Evolutionary conservation across 1,140 invertebrate genomes (phyloP).

Genomic region (Cyphomyrmex costatus): DNA sequence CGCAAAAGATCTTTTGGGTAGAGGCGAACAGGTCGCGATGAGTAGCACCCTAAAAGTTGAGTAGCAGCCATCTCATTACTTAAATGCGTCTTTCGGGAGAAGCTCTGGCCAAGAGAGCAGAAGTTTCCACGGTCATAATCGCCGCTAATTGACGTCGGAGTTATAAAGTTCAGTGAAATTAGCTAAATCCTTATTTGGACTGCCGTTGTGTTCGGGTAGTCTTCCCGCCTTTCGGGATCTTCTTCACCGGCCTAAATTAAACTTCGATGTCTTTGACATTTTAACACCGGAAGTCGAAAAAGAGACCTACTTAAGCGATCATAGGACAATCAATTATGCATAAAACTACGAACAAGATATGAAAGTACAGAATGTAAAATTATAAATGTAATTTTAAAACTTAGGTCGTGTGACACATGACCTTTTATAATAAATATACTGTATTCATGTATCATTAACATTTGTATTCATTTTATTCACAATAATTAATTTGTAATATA

Average conservation of each 20-base stretch:
- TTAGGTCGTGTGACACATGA: neutral
- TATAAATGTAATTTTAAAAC: neutral
- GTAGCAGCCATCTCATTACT: constrained; percentile 83
- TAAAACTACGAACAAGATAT: neutral
- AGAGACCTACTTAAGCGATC: neutral
- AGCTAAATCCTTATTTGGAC: constrained; percentile 83
- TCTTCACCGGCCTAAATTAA: constrained; percentile 68
- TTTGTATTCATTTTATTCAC: constrained; percentile 12
- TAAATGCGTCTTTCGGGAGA: constrained; percentile 81
- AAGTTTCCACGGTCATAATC: constrained; percentile 85
- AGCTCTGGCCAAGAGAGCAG: constrained; percentile 77
- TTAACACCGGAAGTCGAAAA: constrained; percentile 44
- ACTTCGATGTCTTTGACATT: constrained; percentile 62
- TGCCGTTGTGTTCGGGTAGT: constrained; percentile 75
- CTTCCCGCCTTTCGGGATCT: constrained; percentile 22
- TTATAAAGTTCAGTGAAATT: constrained; percentile 85
- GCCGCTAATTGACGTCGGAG: constrained; percentile 83
- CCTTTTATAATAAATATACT: constrained; percentile 16
- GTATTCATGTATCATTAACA: neutral
- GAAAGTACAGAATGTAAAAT: constrained; percentile 1
- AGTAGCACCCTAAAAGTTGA: constrained; percentile 81
- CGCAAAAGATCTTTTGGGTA: constrained; percentile 41
- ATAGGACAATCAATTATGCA: constrained; percentile 2
- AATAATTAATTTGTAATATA: neutral
- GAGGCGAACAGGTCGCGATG: constrained; percentile 76